Conservation (phyloP, 1,140 invertebrate genomes). For the Drosophila mojavensis region DNA sequence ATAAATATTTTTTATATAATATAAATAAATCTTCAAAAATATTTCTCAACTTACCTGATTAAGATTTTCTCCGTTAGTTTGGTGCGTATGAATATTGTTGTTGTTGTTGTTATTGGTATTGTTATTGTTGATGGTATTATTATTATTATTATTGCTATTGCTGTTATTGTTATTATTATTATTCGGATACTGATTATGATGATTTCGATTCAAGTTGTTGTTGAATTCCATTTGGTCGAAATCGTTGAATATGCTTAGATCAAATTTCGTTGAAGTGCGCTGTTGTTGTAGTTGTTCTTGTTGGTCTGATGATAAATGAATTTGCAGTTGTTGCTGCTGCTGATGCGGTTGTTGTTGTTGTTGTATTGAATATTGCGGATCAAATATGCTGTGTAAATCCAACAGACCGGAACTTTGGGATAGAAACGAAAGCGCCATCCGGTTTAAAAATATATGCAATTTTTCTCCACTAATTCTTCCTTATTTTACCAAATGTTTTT, state of each 20-base stretch:
- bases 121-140: conserved; percentile 45
- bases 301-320: conserved; percentile 48
- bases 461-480: conserved; percentile 34
- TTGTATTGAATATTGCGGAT: conserved; percentile 76
- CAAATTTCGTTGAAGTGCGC: conserved; percentile 61
- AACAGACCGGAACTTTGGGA: conserved; percentile 78
- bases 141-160: conserved; percentile 41
- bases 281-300: conserved; percentile 37
- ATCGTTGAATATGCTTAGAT: conserved; percentile 73
- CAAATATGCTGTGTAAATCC: conserved; percentile 83
- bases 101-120: conserved; percentile 44
- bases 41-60: conserved; percentile 59
- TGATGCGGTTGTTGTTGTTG: conserved; percentile 60
- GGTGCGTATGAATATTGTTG: conserved; percentile 54
- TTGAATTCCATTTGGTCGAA: conserved; percentile 82
- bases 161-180: conserved; percentile 56
- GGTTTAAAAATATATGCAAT: conserved; percentile 51
- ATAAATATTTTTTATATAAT: no score
- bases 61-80: conserved; percentile 59
- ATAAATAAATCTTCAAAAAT: no score
- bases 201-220: conserved; percentile 59
- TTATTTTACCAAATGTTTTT: conserved; percentile 1
- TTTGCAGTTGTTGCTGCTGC: conserved; percentile 51
- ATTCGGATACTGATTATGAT: conserved; percentile 61
- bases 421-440: conserved; percentile 83